A percentile compares a stretch with the other conserved stretches of the same genome.
phyloP scores from a whole-genome alignment of 2,888 invertebrate species.

The Diplolepis rosae region DNA sequence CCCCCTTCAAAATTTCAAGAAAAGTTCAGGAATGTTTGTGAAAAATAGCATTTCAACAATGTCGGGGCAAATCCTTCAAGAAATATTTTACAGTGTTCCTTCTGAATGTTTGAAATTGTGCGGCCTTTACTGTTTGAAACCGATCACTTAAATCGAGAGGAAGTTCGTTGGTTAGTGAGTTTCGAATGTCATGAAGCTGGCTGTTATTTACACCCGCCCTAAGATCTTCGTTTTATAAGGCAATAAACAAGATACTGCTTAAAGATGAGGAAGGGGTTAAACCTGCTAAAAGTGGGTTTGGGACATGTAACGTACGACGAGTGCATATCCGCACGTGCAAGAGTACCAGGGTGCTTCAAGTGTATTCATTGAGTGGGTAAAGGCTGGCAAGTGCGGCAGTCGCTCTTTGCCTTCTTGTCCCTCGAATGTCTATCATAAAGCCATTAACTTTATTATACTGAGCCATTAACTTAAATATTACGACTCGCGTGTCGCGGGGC shows the following conservation, averaged over 20 bases:
- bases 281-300: constrained; percentile 50
- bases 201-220: constrained; percentile 59
- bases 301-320: constrained; percentile 50
- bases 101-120: not conserved
- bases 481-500: constrained; percentile 71
- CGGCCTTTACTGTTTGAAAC: constrained; percentile 6
- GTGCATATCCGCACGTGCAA: constrained; percentile 46
- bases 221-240: constrained; percentile 63
- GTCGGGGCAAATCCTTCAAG: too few species aligned
- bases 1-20: too few species aligned
- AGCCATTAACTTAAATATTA: constrained; percentile 73
- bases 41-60: too few species aligned
- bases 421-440: constrained; percentile 70
- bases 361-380: constrained; percentile 50
- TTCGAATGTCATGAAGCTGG: constrained; percentile 52
- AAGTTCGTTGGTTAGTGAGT: constrained; percentile 33
- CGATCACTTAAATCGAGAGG: not conserved
- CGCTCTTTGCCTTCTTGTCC: constrained; percentile 48
- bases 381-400: constrained; percentile 47
- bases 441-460: constrained; percentile 73
- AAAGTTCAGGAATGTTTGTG: too few species aligned
- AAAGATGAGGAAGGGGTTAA: constrained; percentile 43
- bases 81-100: too few species aligned
- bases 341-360: constrained; percentile 44
- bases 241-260: constrained; percentile 56